phyloP scores from a whole-genome alignment of 2,797 vertebrate genomes.

The Tamandua tetradactyla region DNA sequence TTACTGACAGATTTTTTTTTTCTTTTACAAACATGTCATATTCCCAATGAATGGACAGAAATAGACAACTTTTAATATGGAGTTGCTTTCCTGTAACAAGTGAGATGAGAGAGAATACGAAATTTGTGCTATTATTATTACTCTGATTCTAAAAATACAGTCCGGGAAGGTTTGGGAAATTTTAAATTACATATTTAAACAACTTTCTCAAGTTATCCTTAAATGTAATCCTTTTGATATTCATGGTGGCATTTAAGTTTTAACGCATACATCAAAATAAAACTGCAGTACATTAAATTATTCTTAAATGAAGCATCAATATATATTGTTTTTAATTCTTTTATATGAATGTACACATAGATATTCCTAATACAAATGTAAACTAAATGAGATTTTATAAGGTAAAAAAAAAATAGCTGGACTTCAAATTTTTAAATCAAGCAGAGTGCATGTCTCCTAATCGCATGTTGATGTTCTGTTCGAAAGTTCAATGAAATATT shows the following conservation, averaged over 20 bases:
- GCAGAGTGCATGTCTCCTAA: not conserved
- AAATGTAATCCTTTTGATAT: not conserved
- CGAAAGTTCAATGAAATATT: not conserved
- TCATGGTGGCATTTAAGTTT: not conserved
- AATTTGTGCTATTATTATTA: not conserved
- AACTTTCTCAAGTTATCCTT: not conserved
- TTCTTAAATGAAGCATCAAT: not conserved
- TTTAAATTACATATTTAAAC: not conserved
- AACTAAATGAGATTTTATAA: not conserved
- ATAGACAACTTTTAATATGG: not conserved
- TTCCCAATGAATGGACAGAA: not conserved
- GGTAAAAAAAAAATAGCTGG: not conserved
- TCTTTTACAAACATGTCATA: not conserved
- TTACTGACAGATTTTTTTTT: not conserved
- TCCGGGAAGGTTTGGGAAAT: not conserved
- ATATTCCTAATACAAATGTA: not conserved
- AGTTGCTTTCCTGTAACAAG: not conserved
- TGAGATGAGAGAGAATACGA: not conserved
- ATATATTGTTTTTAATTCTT: not conserved
- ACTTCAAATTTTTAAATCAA: not conserved
- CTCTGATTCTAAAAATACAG: constrained; percentile 5
- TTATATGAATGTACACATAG: not conserved
- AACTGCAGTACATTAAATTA: not conserved
- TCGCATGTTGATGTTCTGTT: not conserved
- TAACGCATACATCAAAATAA: not conserved